Evolutionary conservation across 2,797 vertebrate species (phyloP).

Genomic region (Tachyglossus aculeatus): DNA sequence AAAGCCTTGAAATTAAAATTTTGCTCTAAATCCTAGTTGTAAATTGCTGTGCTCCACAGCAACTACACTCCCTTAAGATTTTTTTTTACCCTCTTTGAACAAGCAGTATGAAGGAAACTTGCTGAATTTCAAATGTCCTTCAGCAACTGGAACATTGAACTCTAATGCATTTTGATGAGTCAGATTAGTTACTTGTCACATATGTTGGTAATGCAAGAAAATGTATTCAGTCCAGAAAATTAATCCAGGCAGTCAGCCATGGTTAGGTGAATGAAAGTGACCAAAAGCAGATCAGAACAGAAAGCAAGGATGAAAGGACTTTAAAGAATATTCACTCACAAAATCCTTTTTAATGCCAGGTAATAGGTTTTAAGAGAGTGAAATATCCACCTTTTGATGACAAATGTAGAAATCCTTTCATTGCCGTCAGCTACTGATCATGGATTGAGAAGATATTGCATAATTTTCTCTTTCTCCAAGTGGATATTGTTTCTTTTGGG

Average conservation of each 20-base stretch:
- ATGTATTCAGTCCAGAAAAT: slow-evolving; percentile 70
- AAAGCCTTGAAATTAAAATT: not conserved
- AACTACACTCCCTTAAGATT: slow-evolving; percentile 22
- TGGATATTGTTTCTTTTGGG: slow-evolving; percentile 10
- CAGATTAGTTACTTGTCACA: slow-evolving; percentile 76
- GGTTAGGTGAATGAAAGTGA: slow-evolving; percentile 72
- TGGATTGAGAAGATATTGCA: slow-evolving; percentile 10
- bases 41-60: not conserved
- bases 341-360: slow-evolving; percentile 46
- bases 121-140: slow-evolving; percentile 70
- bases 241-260: slow-evolving; percentile 68
- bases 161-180: slow-evolving; percentile 72
- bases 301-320: slow-evolving; percentile 46
- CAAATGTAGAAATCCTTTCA: slow-evolving; percentile 28
- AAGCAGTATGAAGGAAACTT: slow-evolving; percentile 52
- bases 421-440: slow-evolving; percentile 1
- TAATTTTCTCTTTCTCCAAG: slow-evolving; percentile 38
- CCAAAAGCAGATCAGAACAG: slow-evolving; percentile 59
- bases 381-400: slow-evolving; percentile 27
- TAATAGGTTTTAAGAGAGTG: slow-evolving; percentile 39
- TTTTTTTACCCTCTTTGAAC: no score
- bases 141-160: slow-evolving; percentile 70
- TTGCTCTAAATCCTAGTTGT: slow-evolving; percentile 31
- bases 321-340: slow-evolving; percentile 43
- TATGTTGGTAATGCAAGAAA: slow-evolving; percentile 72